A percentile compares a stretch with the other conserved stretches of the same genome.
Evolutionary conservation across 2,888 invertebrate genomes (phyloP).

Genomic region (Drosophila gaucha): DNA sequence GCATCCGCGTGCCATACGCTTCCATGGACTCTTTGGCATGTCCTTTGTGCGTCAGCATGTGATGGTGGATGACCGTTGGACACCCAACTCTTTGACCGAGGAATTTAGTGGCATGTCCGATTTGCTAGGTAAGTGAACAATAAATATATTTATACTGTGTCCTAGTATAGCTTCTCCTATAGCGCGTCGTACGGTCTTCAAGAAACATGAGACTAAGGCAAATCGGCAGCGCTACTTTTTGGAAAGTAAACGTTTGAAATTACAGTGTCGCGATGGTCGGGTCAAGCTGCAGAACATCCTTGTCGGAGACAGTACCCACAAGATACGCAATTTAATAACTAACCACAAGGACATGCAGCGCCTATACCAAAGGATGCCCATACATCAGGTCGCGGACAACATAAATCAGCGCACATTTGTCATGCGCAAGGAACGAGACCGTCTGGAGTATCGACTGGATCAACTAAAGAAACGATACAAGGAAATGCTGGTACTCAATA

Average conservation of each 20-base stretch:
- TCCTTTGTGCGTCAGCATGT: constrained; percentile 81
- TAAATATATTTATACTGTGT: not conserved
- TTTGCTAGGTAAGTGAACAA: constrained; percentile 72
- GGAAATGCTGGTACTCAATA: constrained; percentile 63
- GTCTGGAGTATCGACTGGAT: constrained; percentile 70
- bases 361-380: constrained; percentile 82
- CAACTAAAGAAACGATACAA: constrained; percentile 72
- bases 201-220: constrained; percentile 71
- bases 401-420: constrained; percentile 84
- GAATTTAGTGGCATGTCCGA: constrained; percentile 82
- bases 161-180: not conserved
- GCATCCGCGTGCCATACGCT: constrained; percentile 73
- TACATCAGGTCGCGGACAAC: constrained; percentile 81
- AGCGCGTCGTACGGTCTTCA: constrained; percentile 77
- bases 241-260: constrained; percentile 68
- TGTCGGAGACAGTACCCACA: constrained; percentile 68
- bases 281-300: constrained; percentile 77
- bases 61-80: constrained; percentile 82
- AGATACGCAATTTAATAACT: constrained; percentile 80
- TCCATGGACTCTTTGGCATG: constrained; percentile 83
- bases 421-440: constrained; percentile 83
- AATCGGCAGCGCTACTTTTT: constrained; percentile 64
- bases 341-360: constrained; percentile 82
- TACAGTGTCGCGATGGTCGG: constrained; percentile 81
- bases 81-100: constrained; percentile 74